Conservation (phyloP, 2,113 vertebrate genomes). For the Dasyornis broadbenti region DNA sequence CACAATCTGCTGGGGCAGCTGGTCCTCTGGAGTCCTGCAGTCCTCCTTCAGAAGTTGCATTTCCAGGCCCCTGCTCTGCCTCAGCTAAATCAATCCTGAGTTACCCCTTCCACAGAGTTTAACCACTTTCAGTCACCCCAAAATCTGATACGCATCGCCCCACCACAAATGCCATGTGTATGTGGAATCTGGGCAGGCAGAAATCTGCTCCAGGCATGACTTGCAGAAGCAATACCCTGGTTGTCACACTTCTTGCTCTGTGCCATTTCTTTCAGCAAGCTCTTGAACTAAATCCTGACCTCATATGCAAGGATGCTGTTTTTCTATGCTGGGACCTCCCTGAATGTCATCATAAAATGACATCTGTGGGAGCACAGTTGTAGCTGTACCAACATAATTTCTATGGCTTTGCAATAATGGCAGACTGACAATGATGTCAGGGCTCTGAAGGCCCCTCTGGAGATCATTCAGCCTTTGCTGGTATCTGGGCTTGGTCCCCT, state of each 20-base stretch:
- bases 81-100: neutral
- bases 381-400: neutral
- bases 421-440: neutral
- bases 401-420: neutral
- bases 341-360: neutral
- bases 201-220: neutral
- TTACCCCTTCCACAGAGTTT: neutral
- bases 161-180: neutral
- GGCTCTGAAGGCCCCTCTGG: neutral
- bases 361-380: rapidly evolving
- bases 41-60: neutral
- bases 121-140: neutral
- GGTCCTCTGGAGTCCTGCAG: neutral
- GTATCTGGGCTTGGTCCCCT: neutral
- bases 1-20: neutral
- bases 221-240: neutral
- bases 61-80: neutral
- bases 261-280: neutral
- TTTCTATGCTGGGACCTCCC: neutral
- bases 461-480: neutral
- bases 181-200: neutral
- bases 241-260: neutral
- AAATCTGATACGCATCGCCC: neutral
- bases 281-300: neutral
- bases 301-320: neutral